phyloP scores from a whole-genome alignment of 2,797 vertebrate genomes.

The Protonibea diacanthus region DNA sequence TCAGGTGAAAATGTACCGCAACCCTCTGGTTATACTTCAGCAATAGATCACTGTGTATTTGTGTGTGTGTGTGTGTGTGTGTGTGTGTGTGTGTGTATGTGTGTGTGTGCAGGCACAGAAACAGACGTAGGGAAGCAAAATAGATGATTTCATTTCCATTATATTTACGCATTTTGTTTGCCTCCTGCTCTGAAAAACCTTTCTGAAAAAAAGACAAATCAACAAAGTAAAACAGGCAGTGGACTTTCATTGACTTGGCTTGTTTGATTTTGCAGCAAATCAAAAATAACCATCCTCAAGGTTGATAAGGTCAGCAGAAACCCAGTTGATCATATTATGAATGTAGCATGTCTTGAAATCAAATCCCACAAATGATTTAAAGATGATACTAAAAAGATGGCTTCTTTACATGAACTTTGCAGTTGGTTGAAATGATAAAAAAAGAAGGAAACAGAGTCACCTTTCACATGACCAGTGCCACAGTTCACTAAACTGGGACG shows the following conservation, averaged over 20 bases:
- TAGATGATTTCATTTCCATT: constrained; percentile 42
- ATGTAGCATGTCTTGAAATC: constrained; percentile 68
- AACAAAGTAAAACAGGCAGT: constrained; percentile 19
- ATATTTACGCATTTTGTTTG: constrained; percentile 36
- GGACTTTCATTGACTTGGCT: constrained; percentile 45
- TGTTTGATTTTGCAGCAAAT: constrained; percentile 38
- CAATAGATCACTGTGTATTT: constrained; percentile 52
- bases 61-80: constrained; percentile 1
- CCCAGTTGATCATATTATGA: constrained; percentile 57
- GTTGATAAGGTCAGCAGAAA: constrained; percentile 63
- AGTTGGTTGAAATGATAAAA: constrained; percentile 34
- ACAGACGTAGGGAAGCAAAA: constrained; percentile 34
- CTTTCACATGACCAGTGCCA: constrained; percentile 72
- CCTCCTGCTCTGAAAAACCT: constrained; percentile 16
- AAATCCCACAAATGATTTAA: constrained; percentile 63
- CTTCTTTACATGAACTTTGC: constrained; percentile 55
- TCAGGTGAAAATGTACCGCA: constrained; percentile 78
- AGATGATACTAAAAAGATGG: constrained; percentile 62
- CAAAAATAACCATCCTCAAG: constrained; percentile 48
- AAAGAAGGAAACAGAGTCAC: constrained; percentile 65
- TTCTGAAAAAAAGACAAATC: constrained; percentile 11
- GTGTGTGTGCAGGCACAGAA: constrained; percentile 21
- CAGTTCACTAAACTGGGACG: constrained; percentile 59
- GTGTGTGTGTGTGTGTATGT: too few species aligned
- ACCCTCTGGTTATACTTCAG: constrained; percentile 56